A percentile compares a stretch with the other conserved stretches of the same genome.
Evolutionary conservation across 2,113 vertebrate species (phyloP).

Genomic region (Macrotis lagotis): DNA sequence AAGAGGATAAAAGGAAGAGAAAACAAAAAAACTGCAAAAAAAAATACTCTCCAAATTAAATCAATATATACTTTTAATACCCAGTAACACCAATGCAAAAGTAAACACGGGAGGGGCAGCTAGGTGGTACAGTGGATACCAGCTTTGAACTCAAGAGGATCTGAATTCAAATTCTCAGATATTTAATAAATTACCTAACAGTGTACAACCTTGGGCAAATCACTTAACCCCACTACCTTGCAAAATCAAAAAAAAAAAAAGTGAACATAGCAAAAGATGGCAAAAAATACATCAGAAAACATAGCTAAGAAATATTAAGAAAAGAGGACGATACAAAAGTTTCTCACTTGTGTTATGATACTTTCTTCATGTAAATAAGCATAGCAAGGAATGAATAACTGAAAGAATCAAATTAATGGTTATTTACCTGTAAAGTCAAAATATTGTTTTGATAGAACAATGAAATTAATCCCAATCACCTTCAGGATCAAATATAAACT

Average conservation of each 20-base stretch:
- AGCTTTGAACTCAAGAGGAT: no score
- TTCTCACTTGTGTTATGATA: neutral
- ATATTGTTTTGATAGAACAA: neutral
- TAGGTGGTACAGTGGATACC: no score
- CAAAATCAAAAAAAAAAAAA: no score
- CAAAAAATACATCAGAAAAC: no score
- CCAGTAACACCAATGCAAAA: no score
- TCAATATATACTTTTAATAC: neutral
- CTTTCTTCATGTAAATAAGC: neutral
- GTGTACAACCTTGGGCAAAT: no score
- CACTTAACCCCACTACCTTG: no score
- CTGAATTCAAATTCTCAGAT: no score
- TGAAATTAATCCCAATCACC: neutral
- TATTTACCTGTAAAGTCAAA: neutral
- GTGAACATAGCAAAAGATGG: no score
- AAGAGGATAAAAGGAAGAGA: neutral
- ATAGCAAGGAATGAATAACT: neutral
- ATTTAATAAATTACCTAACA: no score
- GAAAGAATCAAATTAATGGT: neutral
- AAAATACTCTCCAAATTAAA: neutral
- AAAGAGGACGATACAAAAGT: neutral
- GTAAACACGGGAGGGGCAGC: no score
- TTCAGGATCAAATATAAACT: neutral
- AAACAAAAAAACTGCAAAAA: neutral
- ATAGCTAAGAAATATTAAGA: neutral